Evolutionary conservation across 2,888 invertebrate genomes (phyloP), one percentile per base, ranked within the genome.

Genomic region (Ectemnius lituratus): DNA sequence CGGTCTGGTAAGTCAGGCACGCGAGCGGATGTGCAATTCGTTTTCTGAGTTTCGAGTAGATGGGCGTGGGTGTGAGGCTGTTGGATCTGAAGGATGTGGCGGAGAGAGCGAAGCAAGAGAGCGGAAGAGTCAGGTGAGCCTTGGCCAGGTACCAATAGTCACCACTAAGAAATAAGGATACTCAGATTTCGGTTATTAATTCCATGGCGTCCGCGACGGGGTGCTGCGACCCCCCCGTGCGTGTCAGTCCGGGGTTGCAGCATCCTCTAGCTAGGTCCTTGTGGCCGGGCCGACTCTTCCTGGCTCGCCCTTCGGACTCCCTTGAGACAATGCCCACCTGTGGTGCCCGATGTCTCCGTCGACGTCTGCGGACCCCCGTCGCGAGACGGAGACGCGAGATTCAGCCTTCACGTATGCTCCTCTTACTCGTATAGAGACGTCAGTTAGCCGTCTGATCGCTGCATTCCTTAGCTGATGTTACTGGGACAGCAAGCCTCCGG

Each of bases 301-400:
- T 18, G 76, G 68, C 70, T 78, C 82, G 80, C 80, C 80, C 79
- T 82, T 80, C 76, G 78, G 68, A 78, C 76, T 81, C 84, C 85
- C 81, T 86, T 89, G 88, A 90, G 89, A 90, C 90, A 90, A 90
- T 90, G 89, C 88, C 86, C 89, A 87, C 90, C 90, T 81, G 89
- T 82, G 84, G 89, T 78, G 89, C 85, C 84, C 49, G 52, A 77
- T 78, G 88, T 89, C 88, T 89, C 88, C 88, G 88, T 87, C 89
- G 88, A 89, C 88, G 90, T 90, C 89, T 88, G 88, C 82, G 86
- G 86, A 89, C 89, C 89, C 89, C 88, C 84, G 87, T 82, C 75
- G 88, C 66, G 86, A 80, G 82, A 86, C 14, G 52, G n/a, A 52
- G 52, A 52, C 52, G 52, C 52, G 14, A 52, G 52, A 14, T 16